Evolutionary conservation across 2,888 invertebrate species (phyloP).

Genomic region (Meliscaeva auricollis): DNA sequence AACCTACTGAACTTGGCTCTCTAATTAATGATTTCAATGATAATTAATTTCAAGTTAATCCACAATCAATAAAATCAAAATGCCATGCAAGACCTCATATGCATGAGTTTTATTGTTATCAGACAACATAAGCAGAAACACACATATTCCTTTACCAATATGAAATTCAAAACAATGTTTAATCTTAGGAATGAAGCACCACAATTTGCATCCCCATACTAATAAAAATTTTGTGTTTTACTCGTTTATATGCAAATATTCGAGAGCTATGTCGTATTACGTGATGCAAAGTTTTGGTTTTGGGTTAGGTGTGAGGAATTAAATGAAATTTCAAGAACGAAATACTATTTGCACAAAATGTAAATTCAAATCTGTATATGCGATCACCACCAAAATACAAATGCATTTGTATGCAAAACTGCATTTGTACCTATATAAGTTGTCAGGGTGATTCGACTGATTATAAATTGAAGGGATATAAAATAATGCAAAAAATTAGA

Average conservation of each 20-base stretch:
- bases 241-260: conserved; percentile 4
- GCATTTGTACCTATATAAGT: no score
- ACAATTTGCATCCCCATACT: neutral
- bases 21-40: no score
- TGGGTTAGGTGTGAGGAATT: neutral
- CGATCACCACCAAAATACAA: no score
- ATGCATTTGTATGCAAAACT: no score
- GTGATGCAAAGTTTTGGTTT: neutral
- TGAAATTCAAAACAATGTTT: neutral
- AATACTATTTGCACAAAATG: neutral
- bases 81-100: neutral
- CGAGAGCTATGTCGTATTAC: neutral
- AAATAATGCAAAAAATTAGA: no score
- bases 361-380: neutral
- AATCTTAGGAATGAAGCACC: neutral
- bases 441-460: no score
- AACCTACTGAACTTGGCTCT: no score
- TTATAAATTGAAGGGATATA: no score
- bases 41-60: neutral
- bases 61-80: neutral
- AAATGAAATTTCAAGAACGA: neutral
- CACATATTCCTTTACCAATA: neutral
- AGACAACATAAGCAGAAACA: neutral
- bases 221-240: neutral
- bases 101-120: neutral